These are phyloP conservation scores for Aplochiton taeniatus DNA, from an alignment of 2,797 vertebrate genomes.

Conservation along the genomic window DNA sequence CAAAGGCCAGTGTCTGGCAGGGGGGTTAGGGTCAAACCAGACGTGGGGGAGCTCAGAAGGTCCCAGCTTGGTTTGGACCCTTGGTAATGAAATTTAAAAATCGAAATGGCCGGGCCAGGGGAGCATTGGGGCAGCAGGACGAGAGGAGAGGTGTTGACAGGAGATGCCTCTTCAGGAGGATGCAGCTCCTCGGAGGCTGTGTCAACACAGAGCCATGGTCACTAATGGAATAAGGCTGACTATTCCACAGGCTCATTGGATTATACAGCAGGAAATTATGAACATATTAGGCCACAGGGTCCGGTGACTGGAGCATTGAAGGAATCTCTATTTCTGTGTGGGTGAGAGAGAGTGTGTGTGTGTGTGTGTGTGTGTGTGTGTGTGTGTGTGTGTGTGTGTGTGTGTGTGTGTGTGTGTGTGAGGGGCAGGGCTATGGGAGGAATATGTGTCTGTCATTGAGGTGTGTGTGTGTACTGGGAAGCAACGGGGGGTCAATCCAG, in stretches of 20 bases:
- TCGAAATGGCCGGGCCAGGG: too few species aligned
- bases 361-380: not conserved
- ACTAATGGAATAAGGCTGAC: constrained; percentile 62
- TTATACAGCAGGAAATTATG: constrained; percentile 68
- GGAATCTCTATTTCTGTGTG: constrained; percentile 35
- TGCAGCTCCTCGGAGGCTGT: constrained; percentile 23
- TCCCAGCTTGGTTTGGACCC: not conserved
- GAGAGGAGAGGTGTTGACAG: too few species aligned
- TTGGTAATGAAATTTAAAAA: too few species aligned
- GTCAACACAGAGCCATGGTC: constrained; percentile 25
- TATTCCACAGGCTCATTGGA: constrained; percentile 66
- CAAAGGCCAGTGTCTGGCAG: not conserved
- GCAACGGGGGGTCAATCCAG: constrained; percentile 48
- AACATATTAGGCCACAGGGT: constrained; percentile 58
- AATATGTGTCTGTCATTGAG: constrained; percentile 23
- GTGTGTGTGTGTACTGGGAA: constrained; percentile 40
- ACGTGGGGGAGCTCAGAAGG: not conserved
- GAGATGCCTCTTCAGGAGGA: too few species aligned
- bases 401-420: constrained; percentile 7
- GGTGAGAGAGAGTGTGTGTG: not conserved
- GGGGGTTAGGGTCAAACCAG: constrained; percentile 35
- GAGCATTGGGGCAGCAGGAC: too few species aligned
- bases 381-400: constrained; percentile 20
- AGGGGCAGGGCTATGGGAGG: not conserved
- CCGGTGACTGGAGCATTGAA: constrained; percentile 48